A percentile compares a stretch with the other conserved stretches of the same genome.
Conservation (phyloP, 2,888 invertebrate genomes). For the Antheraea assamensis region DNA sequence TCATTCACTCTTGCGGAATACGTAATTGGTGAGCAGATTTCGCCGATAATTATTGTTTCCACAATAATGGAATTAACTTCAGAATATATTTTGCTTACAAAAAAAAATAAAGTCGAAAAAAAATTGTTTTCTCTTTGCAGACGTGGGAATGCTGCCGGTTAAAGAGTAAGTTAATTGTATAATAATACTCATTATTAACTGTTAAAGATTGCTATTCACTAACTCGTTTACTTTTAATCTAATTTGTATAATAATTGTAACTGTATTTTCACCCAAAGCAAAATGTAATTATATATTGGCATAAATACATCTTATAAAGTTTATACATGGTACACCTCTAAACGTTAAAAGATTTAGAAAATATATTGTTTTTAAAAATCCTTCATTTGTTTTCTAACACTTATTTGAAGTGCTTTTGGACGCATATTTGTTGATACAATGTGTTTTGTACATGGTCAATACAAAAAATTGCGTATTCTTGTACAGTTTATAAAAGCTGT, state of each 20-base stretch:
- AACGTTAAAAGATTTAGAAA: background rate
- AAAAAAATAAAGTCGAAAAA: background rate
- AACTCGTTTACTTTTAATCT: background rate
- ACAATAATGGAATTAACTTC: too few species aligned
- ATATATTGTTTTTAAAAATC: background rate
- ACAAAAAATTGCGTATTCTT: background rate
- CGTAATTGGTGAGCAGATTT: too few species aligned
- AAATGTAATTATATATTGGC: too few species aligned
- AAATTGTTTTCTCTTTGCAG: slow-evolving; percentile 81
- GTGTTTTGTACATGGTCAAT: too few species aligned
- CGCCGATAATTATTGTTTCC: background rate
- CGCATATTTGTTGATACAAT: background rate
- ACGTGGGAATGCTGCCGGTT: slow-evolving; percentile 96
- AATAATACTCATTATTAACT: background rate
- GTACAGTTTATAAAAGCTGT: background rate
- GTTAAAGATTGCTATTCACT: background rate
- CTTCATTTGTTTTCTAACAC: background rate
- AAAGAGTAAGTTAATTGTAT: slow-evolving; percentile 90
- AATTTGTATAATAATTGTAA: background rate
- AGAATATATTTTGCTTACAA: background rate
- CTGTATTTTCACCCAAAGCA: background rate
- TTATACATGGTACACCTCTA: background rate
- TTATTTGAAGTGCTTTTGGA: background rate
- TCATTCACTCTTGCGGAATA: too few species aligned
- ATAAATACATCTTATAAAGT: background rate